Percentiles rank a stretch among this genome's conserved stretches.
phyloP scores from a whole-genome alignment of 2,888 invertebrate genomes.

The Didymodactylos carnosus region DNA sequence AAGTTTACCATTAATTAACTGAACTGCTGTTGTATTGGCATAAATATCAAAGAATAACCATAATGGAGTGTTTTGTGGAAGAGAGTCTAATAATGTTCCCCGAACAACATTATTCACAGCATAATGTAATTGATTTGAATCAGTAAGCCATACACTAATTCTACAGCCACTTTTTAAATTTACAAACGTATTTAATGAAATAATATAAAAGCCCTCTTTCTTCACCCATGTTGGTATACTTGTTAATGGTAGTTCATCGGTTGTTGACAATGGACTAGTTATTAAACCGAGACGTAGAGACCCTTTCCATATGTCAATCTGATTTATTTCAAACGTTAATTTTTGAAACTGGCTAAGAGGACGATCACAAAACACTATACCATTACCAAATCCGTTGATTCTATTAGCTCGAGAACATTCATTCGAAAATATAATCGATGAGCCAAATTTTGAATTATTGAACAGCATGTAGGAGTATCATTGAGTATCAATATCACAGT shows the following conservation, averaged over 20 bases:
- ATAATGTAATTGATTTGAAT: slow-evolving; percentile 1
- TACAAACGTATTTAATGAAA: not conserved
- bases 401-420: too few species aligned
- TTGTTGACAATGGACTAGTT: not conserved
- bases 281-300: not conserved
- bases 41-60: slow-evolving; percentile 34
- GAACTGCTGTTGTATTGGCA: slow-evolving; percentile 28
- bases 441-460: too few species aligned
- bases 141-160: slow-evolving; percentile 1
- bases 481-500: too few species aligned
- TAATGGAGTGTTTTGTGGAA: slow-evolving; percentile 18
- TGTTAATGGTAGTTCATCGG: not conserved
- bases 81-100: not conserved
- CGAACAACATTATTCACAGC: slow-evolving; percentile 6
- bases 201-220: not conserved
- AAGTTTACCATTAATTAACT: slow-evolving; percentile 28
- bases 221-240: not conserved
- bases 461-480: too few species aligned
- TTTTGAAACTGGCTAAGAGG: not conserved
- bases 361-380: not conserved
- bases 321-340: not conserved
- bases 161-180: not conserved
- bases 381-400: not conserved
- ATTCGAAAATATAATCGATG: too few species aligned
- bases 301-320: not conserved